These are phyloP conservation scores for Portevinia maculata DNA, from an alignment of 2,888 invertebrate genomes.

Conservation along the genomic window DNA sequence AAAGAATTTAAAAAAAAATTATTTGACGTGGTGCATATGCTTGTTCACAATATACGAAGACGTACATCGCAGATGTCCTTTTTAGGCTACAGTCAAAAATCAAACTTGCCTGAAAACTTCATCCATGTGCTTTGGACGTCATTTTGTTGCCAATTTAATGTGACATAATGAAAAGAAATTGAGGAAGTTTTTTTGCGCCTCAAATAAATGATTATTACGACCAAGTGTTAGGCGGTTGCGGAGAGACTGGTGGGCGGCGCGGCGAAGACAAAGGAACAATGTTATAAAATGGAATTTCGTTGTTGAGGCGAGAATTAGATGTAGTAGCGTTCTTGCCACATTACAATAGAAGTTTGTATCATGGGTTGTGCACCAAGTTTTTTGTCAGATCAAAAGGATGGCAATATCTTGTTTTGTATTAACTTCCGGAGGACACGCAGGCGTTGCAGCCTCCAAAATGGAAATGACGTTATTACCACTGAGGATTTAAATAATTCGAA, in stretches of 20 bases:
- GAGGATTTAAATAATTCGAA: conserved; percentile 77
- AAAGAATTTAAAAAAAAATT: conserved; percentile 55
- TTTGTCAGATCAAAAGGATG: conserved; percentile 79
- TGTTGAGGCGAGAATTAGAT: conserved; percentile 64
- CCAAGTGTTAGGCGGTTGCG: not conserved
- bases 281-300: conserved; percentile 66
- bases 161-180: conserved; percentile 29
- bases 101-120: conserved; percentile 11
- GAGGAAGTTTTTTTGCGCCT: conserved; percentile 2
- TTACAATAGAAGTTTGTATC: conserved; percentile 63
- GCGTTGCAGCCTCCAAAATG: conserved; percentile 80
- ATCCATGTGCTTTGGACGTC: conserved; percentile 11
- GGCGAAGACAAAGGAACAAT: conserved; percentile 20
- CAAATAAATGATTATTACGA: conserved; percentile 31
- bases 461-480: conserved; percentile 74
- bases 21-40: conserved; percentile 56
- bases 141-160: conserved; percentile 50
- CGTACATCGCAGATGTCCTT: conserved; percentile 11
- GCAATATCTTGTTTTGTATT: conserved; percentile 80
- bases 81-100: conserved; percentile 38
- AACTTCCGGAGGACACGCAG: conserved; percentile 79
- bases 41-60: conserved; percentile 23
- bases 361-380: conserved; percentile 77
- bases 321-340: conserved; percentile 43
- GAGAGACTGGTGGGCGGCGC: not conserved